Evolutionary conservation across 2,113 vertebrate genomes (phyloP).

Genomic region (Herpailurus yagouaroundi): DNA sequence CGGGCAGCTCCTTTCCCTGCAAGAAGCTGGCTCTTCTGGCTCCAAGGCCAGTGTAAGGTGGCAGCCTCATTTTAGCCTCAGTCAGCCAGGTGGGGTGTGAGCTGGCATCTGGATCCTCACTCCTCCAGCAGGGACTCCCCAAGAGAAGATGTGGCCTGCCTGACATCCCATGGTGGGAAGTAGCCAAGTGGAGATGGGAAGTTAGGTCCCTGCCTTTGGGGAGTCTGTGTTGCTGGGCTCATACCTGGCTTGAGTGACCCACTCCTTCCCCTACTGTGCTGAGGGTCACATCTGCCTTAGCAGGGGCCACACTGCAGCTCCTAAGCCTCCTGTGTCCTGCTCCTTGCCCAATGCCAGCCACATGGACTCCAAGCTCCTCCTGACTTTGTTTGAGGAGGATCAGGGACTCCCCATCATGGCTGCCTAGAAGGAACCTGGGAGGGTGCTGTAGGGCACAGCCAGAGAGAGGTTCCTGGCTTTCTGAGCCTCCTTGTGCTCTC

Average conservation of each 20-base stretch:
- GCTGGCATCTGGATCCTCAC: background rate
- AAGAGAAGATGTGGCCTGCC: background rate
- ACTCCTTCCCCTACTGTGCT: background rate
- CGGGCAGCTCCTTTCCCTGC: background rate
- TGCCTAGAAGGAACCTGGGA: background rate
- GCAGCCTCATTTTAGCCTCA: background rate
- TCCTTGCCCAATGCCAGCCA: background rate
- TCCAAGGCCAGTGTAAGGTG: background rate
- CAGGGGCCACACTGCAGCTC: background rate
- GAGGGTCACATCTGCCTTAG: background rate
- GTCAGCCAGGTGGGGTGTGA: background rate
- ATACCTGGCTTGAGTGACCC: background rate
- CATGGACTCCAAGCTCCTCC: background rate
- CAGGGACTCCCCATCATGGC: background rate
- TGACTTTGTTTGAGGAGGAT: background rate
- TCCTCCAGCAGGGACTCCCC: background rate
- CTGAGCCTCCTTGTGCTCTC: background rate
- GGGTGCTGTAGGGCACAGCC: fast-evolving
- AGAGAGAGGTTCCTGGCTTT: background rate
- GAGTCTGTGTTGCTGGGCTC: background rate
- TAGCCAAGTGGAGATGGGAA: background rate
- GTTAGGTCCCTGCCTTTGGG: background rate
- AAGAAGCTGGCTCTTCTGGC: background rate
- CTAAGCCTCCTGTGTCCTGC: background rate
- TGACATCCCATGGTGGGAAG: background rate